Evolutionary conservation across 2,888 invertebrate genomes (phyloP).

Genomic region (Amiota communis): DNA sequence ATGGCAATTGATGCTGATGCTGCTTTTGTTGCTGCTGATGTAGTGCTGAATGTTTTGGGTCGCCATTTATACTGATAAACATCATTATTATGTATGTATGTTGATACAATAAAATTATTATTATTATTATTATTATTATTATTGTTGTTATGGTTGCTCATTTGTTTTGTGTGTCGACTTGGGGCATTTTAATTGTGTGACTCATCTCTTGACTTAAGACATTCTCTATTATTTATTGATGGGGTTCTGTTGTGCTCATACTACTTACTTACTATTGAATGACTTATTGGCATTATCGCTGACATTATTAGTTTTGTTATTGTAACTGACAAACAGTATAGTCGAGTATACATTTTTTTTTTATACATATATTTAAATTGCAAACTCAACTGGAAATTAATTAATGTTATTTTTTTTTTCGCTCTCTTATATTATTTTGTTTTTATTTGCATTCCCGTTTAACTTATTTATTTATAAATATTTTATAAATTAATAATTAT

Average conservation of each 20-base stretch:
- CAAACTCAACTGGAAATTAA: not conserved
- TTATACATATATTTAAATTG: not conserved
- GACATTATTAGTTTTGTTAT: not conserved
- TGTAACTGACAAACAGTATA: not conserved
- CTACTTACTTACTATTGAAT: too few species aligned
- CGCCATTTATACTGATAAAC: too few species aligned
- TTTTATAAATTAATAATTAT: constrained; percentile 30
- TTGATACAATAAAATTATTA: too few species aligned
- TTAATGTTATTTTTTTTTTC: not conserved
- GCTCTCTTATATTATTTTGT: constrained; percentile 14
- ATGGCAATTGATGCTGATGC: constrained; percentile 36
- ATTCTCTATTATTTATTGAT: constrained; percentile 23
- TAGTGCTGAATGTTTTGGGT: too few species aligned
- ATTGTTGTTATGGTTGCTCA: too few species aligned
- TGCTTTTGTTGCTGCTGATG: too few species aligned
- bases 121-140: too few species aligned
- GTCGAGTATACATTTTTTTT: not conserved
- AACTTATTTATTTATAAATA: constrained; percentile 10
- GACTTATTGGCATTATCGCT: constrained; percentile 36
- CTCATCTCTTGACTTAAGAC: too few species aligned
- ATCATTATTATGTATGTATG: too few species aligned
- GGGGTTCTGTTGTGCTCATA: constrained; percentile 9
- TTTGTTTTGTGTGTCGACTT: not conserved
- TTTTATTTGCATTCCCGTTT: constrained; percentile 32
- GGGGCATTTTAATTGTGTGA: constrained; percentile 43